Evolutionary conservation across 2,888 invertebrate genomes (phyloP).

Genomic region (Rambutsinella grinnellia): DNA sequence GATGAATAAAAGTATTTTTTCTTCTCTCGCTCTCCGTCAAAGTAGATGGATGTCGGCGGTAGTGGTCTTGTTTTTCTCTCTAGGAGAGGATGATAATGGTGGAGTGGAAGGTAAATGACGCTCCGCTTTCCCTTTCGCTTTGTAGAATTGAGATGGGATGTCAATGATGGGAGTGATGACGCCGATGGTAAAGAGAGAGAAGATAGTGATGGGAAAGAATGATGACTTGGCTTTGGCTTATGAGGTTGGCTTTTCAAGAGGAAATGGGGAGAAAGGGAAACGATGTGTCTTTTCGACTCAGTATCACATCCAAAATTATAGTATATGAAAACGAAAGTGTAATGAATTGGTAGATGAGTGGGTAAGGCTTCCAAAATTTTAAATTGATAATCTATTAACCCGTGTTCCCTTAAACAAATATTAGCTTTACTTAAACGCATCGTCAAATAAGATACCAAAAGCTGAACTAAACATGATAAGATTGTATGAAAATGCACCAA

Average conservation of each 20-base stretch:
- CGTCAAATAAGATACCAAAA: too few relatives aligned
- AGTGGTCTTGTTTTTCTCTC: constrained; percentile 31
- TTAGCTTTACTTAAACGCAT: too few relatives aligned
- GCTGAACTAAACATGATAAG: too few relatives aligned
- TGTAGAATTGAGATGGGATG: constrained; percentile 12
- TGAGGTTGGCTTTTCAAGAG: background rate
- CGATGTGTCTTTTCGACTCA: too few relatives aligned
- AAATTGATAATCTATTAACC: too few relatives aligned
- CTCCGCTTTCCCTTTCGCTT: constrained; percentile 36
- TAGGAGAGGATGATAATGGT: background rate
- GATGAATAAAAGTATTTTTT: constrained; percentile 25
- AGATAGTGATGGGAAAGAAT: constrained; percentile 36
- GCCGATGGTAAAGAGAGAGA: constrained; percentile 51
- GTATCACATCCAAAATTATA: too few relatives aligned
- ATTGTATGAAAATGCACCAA: too few relatives aligned
- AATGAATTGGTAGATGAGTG: too few relatives aligned
- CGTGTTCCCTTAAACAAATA: too few relatives aligned
- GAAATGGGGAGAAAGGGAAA: constrained; percentile 15
- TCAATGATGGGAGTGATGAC: constrained; percentile 36
- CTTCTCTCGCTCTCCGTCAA: constrained; percentile 25
- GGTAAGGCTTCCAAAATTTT: too few relatives aligned
- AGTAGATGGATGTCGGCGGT: constrained; percentile 39
- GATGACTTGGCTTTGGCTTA: constrained; percentile 22
- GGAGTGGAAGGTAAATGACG: too few relatives aligned
- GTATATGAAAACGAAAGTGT: too few relatives aligned